Base-by-base conservation (phyloP, 2,797 vertebrate genomes). In the Poeciliopsis turneri region DNA sequence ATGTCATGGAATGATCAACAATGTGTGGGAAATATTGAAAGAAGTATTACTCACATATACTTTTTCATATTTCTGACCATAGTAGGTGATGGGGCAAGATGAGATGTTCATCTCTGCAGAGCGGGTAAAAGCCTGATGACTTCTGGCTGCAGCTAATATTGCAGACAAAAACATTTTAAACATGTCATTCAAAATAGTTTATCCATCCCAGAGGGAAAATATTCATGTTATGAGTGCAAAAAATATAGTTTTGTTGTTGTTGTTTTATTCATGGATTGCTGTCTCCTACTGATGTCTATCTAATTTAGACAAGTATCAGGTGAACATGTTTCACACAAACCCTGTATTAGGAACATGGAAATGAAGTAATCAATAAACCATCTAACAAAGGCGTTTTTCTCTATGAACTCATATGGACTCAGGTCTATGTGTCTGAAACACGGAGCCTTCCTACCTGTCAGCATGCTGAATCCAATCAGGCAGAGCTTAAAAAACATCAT, bases 1-100 rank as follows among this genome's bases (percentile, higher is more conserved):
- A 23, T 51, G 16, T 51, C 49, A 51, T 51, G 49, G 49, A 51
- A 51, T 23, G 49, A 51, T 20, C 16, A 51, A 23, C 49, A 20
- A 20, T 51, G 6, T 51, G 49, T 51, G 18, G 49, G 49, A 49
- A 49, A 49, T 49, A 18, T 51, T 5, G 18, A 36, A 6, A 61
- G 1, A 79, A 39, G 11, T 0, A 75, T 9, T 36, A 87, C 89
- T 90, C 33, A 91, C 91, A 70, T 81, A 87, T 36, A 90, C 36
- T 82, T 70, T 87, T 2, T 88, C 66, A 74, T 91, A 91, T 74
- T 39, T 76, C 41, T 79, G 76, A 72, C 89, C 87, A 36, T 82
- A 92, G 33, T 81, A 90, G 12, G 82, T 89, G 77, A 92, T 90
- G 39, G 88, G 91, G 36, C 91, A 92, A 0, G 72, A 70, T 9